Conservation (phyloP, 2,113 vertebrate genomes). For the Columba janthina region DNA sequence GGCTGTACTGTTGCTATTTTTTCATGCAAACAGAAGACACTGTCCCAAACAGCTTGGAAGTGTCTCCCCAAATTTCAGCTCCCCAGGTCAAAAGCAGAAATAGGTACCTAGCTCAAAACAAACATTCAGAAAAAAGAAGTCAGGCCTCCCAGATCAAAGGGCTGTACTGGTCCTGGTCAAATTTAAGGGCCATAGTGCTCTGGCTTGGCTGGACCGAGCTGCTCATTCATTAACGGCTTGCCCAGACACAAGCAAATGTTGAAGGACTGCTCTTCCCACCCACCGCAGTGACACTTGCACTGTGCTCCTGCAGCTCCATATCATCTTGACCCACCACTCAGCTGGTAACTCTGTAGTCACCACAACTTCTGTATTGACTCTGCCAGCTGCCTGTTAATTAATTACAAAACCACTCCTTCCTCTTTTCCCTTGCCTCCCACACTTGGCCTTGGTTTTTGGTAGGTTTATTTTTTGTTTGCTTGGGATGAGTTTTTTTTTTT, state of each 20-base stretch:
- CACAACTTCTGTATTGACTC: not conserved
- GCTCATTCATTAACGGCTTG: not conserved
- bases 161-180: not conserved
- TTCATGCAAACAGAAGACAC: not conserved
- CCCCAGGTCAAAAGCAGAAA: not conserved
- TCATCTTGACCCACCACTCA: not conserved
- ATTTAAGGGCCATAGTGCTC: not conserved
- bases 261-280: not conserved
- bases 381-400: not conserved
- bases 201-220: not conserved
- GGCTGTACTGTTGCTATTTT: not conserved
- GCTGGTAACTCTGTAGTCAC: not conserved
- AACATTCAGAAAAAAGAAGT: not conserved
- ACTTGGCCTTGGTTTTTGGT: not conserved
- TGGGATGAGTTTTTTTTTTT: accelerated
- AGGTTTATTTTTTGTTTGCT: not conserved
- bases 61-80: not conserved
- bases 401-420: not conserved
- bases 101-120: not conserved
- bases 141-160: not conserved
- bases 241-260: not conserved
- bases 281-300: not conserved
- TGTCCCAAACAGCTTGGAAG: not conserved
- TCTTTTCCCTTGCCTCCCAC: not conserved
- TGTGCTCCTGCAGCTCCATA: not conserved